A percentile compares a stretch with the other conserved stretches of the same genome.
These are phyloP conservation scores for Dicrostonyx torquatus DNA, from an alignment of 2,797 vertebrate species.

Conservation along the genomic window DNA sequence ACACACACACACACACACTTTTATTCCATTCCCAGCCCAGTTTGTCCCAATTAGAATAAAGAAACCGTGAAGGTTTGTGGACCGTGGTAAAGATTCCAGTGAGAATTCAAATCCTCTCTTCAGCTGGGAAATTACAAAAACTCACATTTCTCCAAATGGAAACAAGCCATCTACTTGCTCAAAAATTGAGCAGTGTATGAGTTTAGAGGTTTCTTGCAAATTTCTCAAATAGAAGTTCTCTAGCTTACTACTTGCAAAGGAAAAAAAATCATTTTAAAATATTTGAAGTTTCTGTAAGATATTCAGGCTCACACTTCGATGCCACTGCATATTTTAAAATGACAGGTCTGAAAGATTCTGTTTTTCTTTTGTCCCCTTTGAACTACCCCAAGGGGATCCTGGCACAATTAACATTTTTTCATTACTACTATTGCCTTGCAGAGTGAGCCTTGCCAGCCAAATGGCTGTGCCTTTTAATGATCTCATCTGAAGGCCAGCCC, in stretches of 20 bases:
- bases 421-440: constrained; percentile 45
- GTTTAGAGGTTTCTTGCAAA: constrained; percentile 52
- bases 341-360: constrained; percentile 76
- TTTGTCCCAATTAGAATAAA: background rate
- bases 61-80: background rate
- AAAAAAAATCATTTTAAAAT: constrained; percentile 79
- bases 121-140: constrained; percentile 28
- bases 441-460: constrained; percentile 28
- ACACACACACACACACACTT: background rate
- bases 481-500: constrained; percentile 28
- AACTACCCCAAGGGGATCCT: constrained; percentile 70
- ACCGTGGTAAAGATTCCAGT: background rate
- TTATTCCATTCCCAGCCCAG: background rate
- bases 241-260: constrained; percentile 70
- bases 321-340: constrained; percentile 79
- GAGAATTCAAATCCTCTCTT: constrained; percentile 33
- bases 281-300: constrained; percentile 84
- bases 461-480: constrained; percentile 43
- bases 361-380: constrained; percentile 73
- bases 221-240: constrained; percentile 73
- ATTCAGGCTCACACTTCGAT: constrained; percentile 82
- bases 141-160: constrained; percentile 39
- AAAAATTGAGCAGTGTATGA: constrained; percentile 41
- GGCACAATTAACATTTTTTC: constrained; percentile 74
- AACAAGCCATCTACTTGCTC: constrained; percentile 34